Conservation (phyloP, 30 jellyfish, hydroid and myxozoan genomes). For the Mastigias papua region DNA sequence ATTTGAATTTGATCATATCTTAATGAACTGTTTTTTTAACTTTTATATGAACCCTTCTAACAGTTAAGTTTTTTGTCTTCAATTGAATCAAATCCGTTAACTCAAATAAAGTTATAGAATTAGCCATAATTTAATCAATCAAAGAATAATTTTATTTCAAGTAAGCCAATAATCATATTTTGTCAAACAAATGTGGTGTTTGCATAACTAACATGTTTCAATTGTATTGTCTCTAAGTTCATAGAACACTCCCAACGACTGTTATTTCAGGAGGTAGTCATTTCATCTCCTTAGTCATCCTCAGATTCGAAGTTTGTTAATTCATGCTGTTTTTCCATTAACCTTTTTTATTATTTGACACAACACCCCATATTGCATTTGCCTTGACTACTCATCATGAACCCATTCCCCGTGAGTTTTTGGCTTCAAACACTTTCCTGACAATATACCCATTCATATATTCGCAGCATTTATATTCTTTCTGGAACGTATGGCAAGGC, state of each 20-base stretch:
- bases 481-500: too few species aligned
- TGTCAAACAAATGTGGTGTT: not conserved
- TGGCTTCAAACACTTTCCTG: too few species aligned
- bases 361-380: too few species aligned
- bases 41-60: not conserved
- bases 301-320: too few species aligned
- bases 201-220: not conserved
- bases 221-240: not conserved
- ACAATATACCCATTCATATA: too few species aligned
- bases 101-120: not conserved
- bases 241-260: not conserved
- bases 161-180: not conserved
- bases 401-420: too few species aligned
- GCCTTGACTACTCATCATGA: too few species aligned
- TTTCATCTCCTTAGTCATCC: too few species aligned
- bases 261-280: too few species aligned
- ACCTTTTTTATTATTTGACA: too few species aligned
- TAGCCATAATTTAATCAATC: not conserved
- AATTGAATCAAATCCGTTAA: not conserved
- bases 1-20: not conserved
- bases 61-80: not conserved
- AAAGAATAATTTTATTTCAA: not conserved
- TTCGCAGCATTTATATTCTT: too few species aligned
- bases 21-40: not conserved
- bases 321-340: too few species aligned